Conservation (phyloP, 2,888 invertebrate genomes). For the Leptura quadrifasciata region DNA sequence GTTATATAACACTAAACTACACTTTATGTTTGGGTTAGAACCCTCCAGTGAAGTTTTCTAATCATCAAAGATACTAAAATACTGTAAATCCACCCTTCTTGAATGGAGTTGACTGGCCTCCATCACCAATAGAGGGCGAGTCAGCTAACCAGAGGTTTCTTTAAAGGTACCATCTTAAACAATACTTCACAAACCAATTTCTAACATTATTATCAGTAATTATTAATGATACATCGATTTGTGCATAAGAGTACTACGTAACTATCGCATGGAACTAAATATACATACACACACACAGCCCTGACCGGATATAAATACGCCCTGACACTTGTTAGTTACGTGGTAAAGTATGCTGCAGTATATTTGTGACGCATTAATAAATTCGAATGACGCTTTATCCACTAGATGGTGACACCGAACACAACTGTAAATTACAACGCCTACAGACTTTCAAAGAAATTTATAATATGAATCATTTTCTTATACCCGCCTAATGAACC, state of each 20-base stretch:
- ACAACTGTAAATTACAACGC: conserved; percentile 36
- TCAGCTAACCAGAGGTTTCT: neutral
- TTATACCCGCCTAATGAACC: conserved; percentile 21
- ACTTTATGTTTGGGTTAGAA: neutral
- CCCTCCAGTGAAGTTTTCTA: neutral
- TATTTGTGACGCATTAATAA: neutral
- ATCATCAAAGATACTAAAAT: neutral
- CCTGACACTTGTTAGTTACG: neutral
- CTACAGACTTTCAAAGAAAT: conserved; percentile 15
- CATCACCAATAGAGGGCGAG: neutral
- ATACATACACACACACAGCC: neutral
- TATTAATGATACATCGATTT: no score
- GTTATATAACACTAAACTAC: no score
- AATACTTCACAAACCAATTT: no score
- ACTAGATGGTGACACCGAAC: conserved; percentile 13
- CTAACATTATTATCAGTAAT: no score
- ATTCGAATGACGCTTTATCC: neutral
- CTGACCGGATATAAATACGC: neutral
- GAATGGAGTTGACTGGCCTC: no score
- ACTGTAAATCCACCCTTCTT: neutral
- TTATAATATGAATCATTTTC: conserved; percentile 26
- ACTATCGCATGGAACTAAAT: neutral
- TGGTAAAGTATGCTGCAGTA: neutral
- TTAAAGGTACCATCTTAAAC: neutral
- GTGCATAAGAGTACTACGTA: no score